Conservation (phyloP, 1,140 invertebrate genomes). For the Pseudomyrmex dendroicus region DNA sequence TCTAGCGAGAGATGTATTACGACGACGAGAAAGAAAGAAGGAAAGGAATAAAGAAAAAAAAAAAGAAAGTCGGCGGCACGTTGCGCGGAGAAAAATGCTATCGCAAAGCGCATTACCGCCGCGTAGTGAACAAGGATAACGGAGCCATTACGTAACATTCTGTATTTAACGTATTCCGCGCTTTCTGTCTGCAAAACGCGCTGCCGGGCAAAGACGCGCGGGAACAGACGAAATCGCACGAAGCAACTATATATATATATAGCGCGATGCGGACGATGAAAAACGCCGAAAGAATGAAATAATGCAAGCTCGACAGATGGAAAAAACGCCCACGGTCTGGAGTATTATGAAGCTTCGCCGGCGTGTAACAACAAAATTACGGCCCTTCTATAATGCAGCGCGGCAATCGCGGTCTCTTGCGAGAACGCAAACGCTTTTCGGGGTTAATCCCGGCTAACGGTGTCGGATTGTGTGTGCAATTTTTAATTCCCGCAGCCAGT, state of each 20-base stretch:
- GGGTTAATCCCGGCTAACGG: constrained; percentile 26
- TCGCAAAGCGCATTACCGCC: neutral
- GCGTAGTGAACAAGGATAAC: neutral
- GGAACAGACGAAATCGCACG: constrained; percentile 30
- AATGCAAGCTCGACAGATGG: constrained; percentile 48
- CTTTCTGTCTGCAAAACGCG: neutral
- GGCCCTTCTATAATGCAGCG: constrained; percentile 40
- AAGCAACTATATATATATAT: neutral
- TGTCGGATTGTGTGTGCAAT: constrained; percentile 26
- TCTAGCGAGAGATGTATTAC: neutral
- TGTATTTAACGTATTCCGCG: constrained; percentile 30
- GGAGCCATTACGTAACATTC: constrained; percentile 29
- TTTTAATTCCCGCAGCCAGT: constrained; percentile 10
- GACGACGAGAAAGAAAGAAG: no score
- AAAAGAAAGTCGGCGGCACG: neutral
- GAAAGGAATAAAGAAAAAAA: no score
- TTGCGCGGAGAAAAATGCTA: constrained; percentile 1
- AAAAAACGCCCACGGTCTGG: constrained; percentile 17
- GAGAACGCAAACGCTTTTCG: constrained; percentile 7
- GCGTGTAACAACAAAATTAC: constrained; percentile 49
- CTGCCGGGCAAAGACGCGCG: constrained; percentile 14
- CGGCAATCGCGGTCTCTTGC: constrained; percentile 33
- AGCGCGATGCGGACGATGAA: constrained; percentile 26
- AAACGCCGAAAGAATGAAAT: constrained; percentile 52
- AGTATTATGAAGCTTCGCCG: constrained; percentile 34